These are phyloP conservation scores for Knipowitschia caucasica DNA, from an alignment of 2,797 vertebrate species.

Conservation along the genomic window DNA sequence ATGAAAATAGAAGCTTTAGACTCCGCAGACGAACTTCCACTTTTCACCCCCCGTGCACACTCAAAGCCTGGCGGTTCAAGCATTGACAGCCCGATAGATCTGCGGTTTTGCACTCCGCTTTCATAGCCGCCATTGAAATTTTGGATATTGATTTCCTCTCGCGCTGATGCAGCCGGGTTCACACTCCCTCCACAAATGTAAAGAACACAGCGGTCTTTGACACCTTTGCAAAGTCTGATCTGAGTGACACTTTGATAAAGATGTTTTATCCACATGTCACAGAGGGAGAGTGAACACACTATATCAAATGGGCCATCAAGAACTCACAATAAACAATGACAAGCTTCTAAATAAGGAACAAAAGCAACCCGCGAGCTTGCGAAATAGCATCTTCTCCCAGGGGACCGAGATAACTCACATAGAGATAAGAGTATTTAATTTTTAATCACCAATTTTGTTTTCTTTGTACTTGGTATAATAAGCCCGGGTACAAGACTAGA, in stretches of 20 bases:
- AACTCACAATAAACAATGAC: slow-evolving; percentile 80
- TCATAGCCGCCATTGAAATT: slow-evolving; percentile 42
- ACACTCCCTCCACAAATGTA: slow-evolving; percentile 46
- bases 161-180: slow-evolving; percentile 36
- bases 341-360: slow-evolving; percentile 82
- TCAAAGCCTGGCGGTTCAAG: slow-evolving; percentile 49
- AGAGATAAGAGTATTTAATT: slow-evolving; percentile 82
- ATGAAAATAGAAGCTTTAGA: slow-evolving; percentile 29
- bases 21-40: slow-evolving; percentile 36
- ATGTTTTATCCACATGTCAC: slow-evolving; percentile 68
- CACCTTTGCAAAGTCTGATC: slow-evolving; percentile 56
- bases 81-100: slow-evolving; percentile 43
- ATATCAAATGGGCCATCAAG: slow-evolving; percentile 79
- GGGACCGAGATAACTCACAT: slow-evolving; percentile 76
- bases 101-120: slow-evolving; percentile 30
- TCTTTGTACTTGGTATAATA: slow-evolving; percentile 78
- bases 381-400: slow-evolving; percentile 78
- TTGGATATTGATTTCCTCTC: slow-evolving; percentile 58
- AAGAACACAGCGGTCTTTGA: slow-evolving; percentile 62
- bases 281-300: slow-evolving; percentile 64
- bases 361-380: slow-evolving; percentile 76
- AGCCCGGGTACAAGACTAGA: slow-evolving; percentile 68
- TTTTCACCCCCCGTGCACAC: slow-evolving; percentile 7
- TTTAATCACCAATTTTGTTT: slow-evolving; percentile 82
- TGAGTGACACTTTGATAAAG: slow-evolving; percentile 73